Evolutionary conservation across 2,888 invertebrate genomes (phyloP).

Genomic region (Andrena praecox): DNA sequence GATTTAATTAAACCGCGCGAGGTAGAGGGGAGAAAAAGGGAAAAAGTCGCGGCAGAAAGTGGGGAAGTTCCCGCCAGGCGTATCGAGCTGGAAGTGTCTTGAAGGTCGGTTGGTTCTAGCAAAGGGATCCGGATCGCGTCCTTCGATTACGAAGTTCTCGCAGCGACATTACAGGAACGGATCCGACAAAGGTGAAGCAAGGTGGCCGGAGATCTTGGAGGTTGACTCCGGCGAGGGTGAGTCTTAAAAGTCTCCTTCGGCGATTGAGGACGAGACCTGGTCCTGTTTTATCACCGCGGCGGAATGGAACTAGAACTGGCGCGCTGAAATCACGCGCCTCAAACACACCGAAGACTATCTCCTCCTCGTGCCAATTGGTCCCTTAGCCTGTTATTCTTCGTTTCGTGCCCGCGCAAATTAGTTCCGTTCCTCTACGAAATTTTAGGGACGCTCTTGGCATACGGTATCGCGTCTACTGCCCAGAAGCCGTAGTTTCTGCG

Average conservation of each 20-base stretch:
- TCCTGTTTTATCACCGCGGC: slow-evolving; percentile 12
- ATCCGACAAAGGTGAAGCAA: slow-evolving; percentile 72
- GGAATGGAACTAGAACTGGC: too few species aligned
- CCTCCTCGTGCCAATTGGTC: too few species aligned
- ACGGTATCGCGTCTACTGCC: not conserved
- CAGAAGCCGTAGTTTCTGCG: slow-evolving; percentile 30
- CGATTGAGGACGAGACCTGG: not conserved
- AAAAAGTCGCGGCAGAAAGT: slow-evolving; percentile 6
- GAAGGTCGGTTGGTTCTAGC: slow-evolving; percentile 74
- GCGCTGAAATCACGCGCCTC: slow-evolving; percentile 23
- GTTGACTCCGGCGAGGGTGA: slow-evolving; percentile 83
- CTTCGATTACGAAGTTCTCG: slow-evolving; percentile 59
- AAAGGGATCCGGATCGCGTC: slow-evolving; percentile 58
- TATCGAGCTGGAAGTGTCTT: slow-evolving; percentile 59
- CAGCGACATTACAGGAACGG: slow-evolving; percentile 53
- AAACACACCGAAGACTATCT: not conserved
- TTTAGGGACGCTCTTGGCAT: not conserved
- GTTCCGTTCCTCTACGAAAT: not conserved
- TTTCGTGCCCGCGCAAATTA: not conserved
- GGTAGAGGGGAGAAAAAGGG: not conserved
- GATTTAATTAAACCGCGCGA: slow-evolving; percentile 22
- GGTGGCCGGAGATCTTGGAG: slow-evolving; percentile 80
- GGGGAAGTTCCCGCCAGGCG: slow-evolving; percentile 11
- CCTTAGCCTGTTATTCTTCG: not conserved
- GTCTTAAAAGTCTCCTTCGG: slow-evolving; percentile 55